These are phyloP conservation scores for Steinernema feltiae DNA, from an alignment of 1,140 invertebrate species.

Conservation along the genomic window DNA sequence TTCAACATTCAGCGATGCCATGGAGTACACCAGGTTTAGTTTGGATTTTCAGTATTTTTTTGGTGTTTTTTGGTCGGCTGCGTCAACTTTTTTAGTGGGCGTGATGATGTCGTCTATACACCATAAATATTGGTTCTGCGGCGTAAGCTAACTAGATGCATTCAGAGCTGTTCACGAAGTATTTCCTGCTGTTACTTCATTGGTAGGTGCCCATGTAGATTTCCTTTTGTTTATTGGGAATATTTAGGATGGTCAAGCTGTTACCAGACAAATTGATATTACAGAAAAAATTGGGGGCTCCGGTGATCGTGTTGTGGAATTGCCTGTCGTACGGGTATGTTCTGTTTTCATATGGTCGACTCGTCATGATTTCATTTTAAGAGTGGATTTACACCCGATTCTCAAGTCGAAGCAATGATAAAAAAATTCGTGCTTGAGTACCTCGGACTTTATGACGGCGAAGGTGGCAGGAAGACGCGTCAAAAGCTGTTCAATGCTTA, in stretches of 20 bases:
- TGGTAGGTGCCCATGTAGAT: neutral
- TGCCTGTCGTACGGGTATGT: neutral
- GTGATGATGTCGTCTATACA: neutral
- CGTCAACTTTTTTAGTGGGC: neutral
- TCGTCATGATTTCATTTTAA: neutral
- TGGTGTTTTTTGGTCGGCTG: neutral
- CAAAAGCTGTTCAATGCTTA: slow-evolving; percentile 15
- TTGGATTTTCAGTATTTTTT: neutral
- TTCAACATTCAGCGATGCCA: neutral
- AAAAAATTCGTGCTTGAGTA: slow-evolving; percentile 17
- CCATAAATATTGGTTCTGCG: neutral
- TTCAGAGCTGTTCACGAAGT: slow-evolving; percentile 2
- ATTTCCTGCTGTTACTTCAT: neutral
- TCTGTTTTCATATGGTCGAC: neutral
- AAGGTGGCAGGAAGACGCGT: neutral
- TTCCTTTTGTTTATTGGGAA: neutral
- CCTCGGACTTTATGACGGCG: slow-evolving; percentile 12
- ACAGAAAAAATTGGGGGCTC: neutral
- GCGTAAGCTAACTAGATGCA: neutral
- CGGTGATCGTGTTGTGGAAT: neutral
- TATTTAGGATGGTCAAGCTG: neutral
- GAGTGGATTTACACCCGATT: neutral
- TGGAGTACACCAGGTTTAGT: slow-evolving; percentile 14
- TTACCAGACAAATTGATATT: neutral
- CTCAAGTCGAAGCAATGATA: neutral